Evolutionary conservation across 2,113 vertebrate genomes (phyloP).

Genomic region (Lepus timidus): DNA sequence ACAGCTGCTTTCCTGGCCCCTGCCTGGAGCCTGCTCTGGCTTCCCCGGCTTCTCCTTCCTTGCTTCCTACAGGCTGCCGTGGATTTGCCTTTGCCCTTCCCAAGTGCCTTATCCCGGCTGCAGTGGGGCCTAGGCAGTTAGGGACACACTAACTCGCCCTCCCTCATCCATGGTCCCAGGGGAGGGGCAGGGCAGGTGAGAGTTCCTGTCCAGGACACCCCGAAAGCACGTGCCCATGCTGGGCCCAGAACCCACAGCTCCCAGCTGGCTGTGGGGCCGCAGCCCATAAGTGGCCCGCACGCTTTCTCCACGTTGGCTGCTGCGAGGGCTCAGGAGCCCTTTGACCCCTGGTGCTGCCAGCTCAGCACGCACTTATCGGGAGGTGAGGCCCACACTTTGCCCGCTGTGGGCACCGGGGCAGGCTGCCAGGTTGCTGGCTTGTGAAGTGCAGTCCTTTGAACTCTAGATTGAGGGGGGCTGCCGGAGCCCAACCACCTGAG

Average conservation of each 20-base stretch:
- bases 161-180: neutral
- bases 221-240: neutral
- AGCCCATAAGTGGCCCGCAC: neutral
- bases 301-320: neutral
- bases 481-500: neutral
- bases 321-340: conserved; percentile 30
- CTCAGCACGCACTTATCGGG: conserved; percentile 70
- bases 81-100: conserved; percentile 46
- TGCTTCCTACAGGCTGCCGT: neutral
- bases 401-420: conserved; percentile 38
- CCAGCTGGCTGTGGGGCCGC: neutral
- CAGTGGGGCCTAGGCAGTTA: neutral
- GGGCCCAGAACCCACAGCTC: neutral
- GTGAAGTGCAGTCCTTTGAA: conserved; percentile 74
- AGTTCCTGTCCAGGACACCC: neutral
- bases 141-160: neutral
- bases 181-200: conserved; percentile 16
- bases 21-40: neutral
- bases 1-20: conserved; percentile 20
- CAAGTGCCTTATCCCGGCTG: neutral
- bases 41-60: neutral
- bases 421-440: conserved; percentile 64
- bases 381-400: conserved; percentile 77
- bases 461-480: neutral
- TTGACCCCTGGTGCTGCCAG: conserved; percentile 56